These are phyloP conservation scores for Bombus fervidus DNA, from an alignment of 1,140 invertebrate species.

Conservation along the genomic window DNA sequence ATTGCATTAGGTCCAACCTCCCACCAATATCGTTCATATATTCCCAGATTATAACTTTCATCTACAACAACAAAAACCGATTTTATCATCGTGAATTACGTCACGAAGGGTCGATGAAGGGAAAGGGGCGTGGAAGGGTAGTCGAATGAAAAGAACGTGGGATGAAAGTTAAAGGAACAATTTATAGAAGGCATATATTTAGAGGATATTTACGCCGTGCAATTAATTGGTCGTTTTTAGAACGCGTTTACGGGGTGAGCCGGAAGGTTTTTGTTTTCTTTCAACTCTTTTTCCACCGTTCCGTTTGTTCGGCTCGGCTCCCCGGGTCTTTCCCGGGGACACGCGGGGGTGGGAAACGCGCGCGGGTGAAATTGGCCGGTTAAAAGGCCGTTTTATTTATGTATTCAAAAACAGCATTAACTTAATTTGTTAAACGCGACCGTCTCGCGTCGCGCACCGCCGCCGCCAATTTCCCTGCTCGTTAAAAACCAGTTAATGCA, in stretches of 20 bases:
- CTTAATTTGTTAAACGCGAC: conserved; percentile 44
- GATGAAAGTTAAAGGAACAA: background rate
- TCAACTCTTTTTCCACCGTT: background rate
- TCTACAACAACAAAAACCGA: background rate
- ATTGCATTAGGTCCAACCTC: background rate
- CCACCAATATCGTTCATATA: background rate
- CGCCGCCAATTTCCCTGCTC: conserved; percentile 34
- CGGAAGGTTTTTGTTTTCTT: background rate
- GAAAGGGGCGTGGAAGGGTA: background rate
- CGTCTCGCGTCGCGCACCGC: conserved; percentile 30
- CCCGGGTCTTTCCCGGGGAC: background rate
- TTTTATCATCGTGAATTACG: conserved; percentile 31
- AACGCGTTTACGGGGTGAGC: background rate
- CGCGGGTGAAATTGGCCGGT: conserved; percentile 15
- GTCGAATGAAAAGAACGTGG: background rate
- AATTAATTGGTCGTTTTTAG: conserved; percentile 14
- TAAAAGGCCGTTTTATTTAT: conserved; percentile 43
- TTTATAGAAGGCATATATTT: conserved; percentile 1
- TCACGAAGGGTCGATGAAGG: conserved; percentile 6
- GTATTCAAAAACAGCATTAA: conserved; percentile 47
- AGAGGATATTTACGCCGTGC: background rate
- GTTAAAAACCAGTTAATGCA: conserved; percentile 45
- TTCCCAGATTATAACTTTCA: background rate
- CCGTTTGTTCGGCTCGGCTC: conserved; percentile 16
- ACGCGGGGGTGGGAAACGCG: background rate